Base-by-base conservation (phyloP, 1,140 invertebrate species). In the Ruditapes philippinarum region DNA sequence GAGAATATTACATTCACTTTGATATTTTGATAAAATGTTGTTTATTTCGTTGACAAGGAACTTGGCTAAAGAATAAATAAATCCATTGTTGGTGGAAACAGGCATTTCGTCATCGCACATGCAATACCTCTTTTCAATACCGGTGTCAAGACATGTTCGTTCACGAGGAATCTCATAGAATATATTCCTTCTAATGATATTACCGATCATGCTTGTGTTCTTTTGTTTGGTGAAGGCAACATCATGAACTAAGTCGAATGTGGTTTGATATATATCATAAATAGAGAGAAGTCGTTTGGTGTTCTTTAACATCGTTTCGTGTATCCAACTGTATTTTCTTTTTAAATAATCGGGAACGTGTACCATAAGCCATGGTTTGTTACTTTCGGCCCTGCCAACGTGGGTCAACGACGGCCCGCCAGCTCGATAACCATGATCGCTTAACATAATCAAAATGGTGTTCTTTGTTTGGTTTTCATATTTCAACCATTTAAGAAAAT, bases 401-500 rank as follows among this genome's bases (percentile, higher is more conserved):
- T 83, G 80, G 0, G 89, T 91, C 65, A 76, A 74, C 5, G 84
- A 54, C 7, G 78, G n/a, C 19, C 70, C 78, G 33, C 79, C 81
- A 17, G 81, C 70, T 54, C 89, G 25, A 51, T 65, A 76, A 31
- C 89, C 89, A 83, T 91, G 89, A 62, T 91, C 89, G 65, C 89
- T 88, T 0, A 89, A 40, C 7, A 89, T 19, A n/a, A 84, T 31
- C 3, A 91, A 31, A 33, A 91, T 82, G 17, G 45, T 38, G 60
- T 91, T 88, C 0, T 88, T 38, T 17, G 84, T 51, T 22, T 85
- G 87, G 22, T 76, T 65, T 19, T 83, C 45, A 19, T 74, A 9
- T 42, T 74, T 74, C 76, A 94, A 73, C n/a, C 90, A 89, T 25
- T 84, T 78, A 0, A 93, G 36, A 65, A 93, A 91, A 36, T 91